phyloP scores from a whole-genome alignment of 1,140 invertebrate species.

The Lepidotrigona ventralis region DNA sequence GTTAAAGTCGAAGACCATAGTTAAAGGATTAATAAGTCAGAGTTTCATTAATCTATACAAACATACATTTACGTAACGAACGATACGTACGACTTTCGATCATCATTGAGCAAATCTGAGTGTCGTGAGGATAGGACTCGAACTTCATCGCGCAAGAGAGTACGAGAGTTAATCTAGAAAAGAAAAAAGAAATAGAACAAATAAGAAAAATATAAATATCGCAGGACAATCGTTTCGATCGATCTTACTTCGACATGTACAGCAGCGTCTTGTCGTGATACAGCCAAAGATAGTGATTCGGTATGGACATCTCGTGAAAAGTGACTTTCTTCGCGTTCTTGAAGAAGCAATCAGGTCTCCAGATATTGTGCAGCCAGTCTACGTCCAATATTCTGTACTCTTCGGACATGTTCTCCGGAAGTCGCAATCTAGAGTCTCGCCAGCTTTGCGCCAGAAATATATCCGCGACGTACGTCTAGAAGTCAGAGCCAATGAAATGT shows the following conservation, averaged over 20 bases:
- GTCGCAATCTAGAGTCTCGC: slow-evolving; percentile 90
- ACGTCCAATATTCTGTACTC: slow-evolving; percentile 94
- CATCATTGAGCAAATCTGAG: slow-evolving; percentile 94
- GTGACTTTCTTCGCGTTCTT: slow-evolving; percentile 96
- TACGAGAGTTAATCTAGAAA: slow-evolving; percentile 89
- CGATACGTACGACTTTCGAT: slow-evolving; percentile 91
- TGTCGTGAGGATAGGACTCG: slow-evolving; percentile 94
- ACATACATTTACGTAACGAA: not conserved
- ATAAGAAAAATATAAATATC: not conserved
- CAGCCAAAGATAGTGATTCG: slow-evolving; percentile 95
- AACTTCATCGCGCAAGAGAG: slow-evolving; percentile 96
- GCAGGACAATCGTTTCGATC: not conserved
- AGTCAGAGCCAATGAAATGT: not conserved
- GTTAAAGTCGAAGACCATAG: too few species aligned
- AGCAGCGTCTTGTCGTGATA: slow-evolving; percentile 94
- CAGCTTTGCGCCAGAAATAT: slow-evolving; percentile 95
- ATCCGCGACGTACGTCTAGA: slow-evolving; percentile 93
- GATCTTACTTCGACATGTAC: slow-evolving; percentile 93
- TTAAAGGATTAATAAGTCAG: not conserved
- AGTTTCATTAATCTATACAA: not conserved
- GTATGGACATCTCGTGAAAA: slow-evolving; percentile 96
- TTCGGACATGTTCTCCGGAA: slow-evolving; percentile 95
- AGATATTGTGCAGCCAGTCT: slow-evolving; percentile 94
- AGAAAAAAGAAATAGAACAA: slow-evolving; percentile 57
- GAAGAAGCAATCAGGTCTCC: slow-evolving; percentile 95